phyloP scores from a whole-genome alignment of 2,797 vertebrate genomes.

The Oryzias dopingdopingensis region DNA sequence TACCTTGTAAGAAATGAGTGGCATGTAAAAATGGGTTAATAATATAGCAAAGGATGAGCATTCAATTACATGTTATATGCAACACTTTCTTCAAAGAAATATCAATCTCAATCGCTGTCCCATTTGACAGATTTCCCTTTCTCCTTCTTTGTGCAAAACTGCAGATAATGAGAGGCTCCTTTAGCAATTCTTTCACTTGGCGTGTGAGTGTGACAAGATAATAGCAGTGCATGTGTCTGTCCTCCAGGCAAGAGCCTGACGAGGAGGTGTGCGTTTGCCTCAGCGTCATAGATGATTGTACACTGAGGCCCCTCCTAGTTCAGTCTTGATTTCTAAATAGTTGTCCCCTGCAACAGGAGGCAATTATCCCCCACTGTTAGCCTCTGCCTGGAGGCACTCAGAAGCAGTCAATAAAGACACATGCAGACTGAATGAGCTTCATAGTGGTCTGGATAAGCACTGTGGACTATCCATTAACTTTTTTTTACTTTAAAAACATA shows the following conservation, averaged over 20 bases:
- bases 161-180: constrained; percentile 63
- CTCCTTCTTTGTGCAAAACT: constrained; percentile 48
- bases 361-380: constrained; percentile 59
- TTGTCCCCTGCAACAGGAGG: constrained; percentile 64
- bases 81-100: constrained; percentile 17
- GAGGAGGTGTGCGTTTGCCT: constrained; percentile 48
- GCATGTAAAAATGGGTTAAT: not conserved
- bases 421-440: constrained; percentile 2
- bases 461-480: constrained; percentile 24
- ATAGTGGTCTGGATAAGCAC: constrained; percentile 20
- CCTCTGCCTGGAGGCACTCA: constrained; percentile 49
- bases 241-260: constrained; percentile 66
- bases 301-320: constrained; percentile 54
- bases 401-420: constrained; percentile 17
- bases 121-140: constrained; percentile 57
- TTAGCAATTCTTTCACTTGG: constrained; percentile 29
- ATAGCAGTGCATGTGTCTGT: constrained; percentile 66
- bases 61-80: not conserved
- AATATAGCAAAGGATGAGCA: not conserved
- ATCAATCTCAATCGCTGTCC: constrained; percentile 43
- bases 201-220: constrained; percentile 61
- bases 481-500: not conserved
- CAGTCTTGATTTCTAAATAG: constrained; percentile 56
- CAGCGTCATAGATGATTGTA: constrained; percentile 49
- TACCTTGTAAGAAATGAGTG: constrained; percentile 3